Evolutionary conservation across 2,888 invertebrate genomes (phyloP), one percentile per base, ranked within the genome.

Genomic region (Drosophila barbarae): DNA sequence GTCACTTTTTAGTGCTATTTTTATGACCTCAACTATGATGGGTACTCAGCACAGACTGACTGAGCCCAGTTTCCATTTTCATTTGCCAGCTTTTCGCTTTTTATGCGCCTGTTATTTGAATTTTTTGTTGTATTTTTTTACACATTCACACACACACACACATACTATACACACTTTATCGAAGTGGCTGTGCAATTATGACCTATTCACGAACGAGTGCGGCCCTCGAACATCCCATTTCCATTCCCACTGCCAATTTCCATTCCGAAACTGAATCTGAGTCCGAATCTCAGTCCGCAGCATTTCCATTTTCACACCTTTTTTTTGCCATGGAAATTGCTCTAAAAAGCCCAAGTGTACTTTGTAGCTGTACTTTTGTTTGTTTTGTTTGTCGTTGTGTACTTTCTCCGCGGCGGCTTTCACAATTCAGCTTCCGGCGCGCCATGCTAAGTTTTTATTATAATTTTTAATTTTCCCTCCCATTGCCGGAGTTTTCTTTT

Each of bases 361-460:
- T 44, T 34, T 32, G 46, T 32, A 35, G 55, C 38, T 32, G 55
- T 42, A 54, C 35, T 32, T 55, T 53, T 51, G 50, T 47, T 35
- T 46, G 36, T 26, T 55, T 55, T 26, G 55, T 21, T 51, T 32
- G 44, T 44, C n/a, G 15, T 30, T 50, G 30, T 34, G 49, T 26
- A 60, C 57, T 60, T 60, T 60, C 57, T 56, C 59, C 46, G 26
- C 46, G 50, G 55, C 59, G 42, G 44, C 53, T 60, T 60, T 60
- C 59, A 60, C 59, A 56, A 26, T 60, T 46, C 38, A 8, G 38
- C 46, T 32, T 47, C 46, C 46, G 46, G 46, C 32, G 46, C 9
- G 32, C 46, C 18, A 13, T 32, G 21, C 44, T 10, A 18, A 15
- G 32, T 32, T 54, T 46, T 32, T 23, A 32, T 42, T 47, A 9